phyloP scores from a whole-genome alignment of 2,113 vertebrate species.

The Cyprinodon variegatus region DNA sequence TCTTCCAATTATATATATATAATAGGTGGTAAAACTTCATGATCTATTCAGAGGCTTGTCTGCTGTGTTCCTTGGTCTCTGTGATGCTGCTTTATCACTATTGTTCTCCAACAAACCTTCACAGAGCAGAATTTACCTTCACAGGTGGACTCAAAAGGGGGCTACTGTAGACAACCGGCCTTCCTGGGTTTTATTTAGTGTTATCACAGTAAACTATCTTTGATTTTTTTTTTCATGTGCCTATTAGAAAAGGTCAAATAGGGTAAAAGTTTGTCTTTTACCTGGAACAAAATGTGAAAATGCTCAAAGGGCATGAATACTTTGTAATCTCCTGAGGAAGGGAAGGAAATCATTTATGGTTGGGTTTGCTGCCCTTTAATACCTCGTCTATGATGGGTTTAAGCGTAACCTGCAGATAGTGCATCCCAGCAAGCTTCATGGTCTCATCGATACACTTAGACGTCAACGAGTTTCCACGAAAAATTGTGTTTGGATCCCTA shows the following conservation, averaged over 20 bases:
- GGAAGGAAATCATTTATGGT: background rate
- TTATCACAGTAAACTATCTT: background rate
- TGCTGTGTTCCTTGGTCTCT: too few species aligned
- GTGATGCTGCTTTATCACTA: too few species aligned
- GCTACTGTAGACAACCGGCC: too few species aligned
- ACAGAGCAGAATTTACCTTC: too few species aligned
- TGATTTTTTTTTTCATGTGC: background rate
- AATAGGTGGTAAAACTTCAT: too few species aligned
- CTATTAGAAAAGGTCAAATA: background rate
- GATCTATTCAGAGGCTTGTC: too few species aligned
- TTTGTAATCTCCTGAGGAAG: background rate
- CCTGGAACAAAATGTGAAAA: background rate
- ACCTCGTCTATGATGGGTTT: slow-evolving; percentile 97
- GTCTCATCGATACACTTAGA: slow-evolving; percentile 99
- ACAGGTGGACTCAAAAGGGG: too few species aligned
- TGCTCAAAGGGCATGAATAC: background rate
- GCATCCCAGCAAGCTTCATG: slow-evolving; percentile 98
- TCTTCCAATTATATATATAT: too few species aligned
- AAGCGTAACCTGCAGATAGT: slow-evolving; percentile 96
- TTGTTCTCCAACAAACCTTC: too few species aligned
- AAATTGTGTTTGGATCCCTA: slow-evolving; percentile 99
- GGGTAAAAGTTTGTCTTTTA: background rate
- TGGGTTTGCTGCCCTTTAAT: slow-evolving; percentile 17
- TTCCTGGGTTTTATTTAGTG: background rate
- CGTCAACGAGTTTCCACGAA: slow-evolving; percentile 95